Conservation (phyloP, 2,113 vertebrate genomes). For the Phaethon lepturus region DNA sequence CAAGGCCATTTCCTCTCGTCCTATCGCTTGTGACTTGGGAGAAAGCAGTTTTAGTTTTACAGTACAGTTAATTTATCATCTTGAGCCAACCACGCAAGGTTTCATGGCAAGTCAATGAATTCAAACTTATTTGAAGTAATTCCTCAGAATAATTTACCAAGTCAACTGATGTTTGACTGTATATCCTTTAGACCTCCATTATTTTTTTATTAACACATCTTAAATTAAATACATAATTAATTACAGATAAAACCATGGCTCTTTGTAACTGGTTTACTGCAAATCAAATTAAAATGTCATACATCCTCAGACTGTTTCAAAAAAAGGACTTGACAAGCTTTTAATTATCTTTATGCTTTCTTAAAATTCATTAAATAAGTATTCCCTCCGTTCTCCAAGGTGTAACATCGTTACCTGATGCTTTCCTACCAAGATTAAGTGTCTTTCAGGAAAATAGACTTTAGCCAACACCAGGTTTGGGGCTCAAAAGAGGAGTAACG, state of each 20-base stretch:
- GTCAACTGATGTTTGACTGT: not conserved
- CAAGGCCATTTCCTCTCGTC: too few relatives aligned
- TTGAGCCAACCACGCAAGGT: not conserved
- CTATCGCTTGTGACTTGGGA: too few relatives aligned
- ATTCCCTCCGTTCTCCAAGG: not conserved
- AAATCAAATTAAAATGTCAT: conserved; percentile 5
- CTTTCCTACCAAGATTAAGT: not conserved
- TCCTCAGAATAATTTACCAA: not conserved
- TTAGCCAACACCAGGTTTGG: not conserved
- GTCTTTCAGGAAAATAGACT: not conserved
- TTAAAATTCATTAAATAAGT: not conserved
- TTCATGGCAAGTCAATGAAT: not conserved
- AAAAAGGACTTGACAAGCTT: not conserved
- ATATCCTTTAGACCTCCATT: not conserved
- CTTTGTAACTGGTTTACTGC: not conserved
- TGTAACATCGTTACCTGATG: not conserved
- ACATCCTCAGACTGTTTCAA: not conserved
- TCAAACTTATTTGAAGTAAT: not conserved
- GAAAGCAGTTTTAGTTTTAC: not conserved
- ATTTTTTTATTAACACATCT: not conserved
- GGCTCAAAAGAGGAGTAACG: not conserved
- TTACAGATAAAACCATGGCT: not conserved
- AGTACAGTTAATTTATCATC: not conserved
- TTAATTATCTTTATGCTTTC: not conserved
- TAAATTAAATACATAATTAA: conserved; percentile 15